A percentile compares a stretch with the other conserved stretches of the same genome.
Conservation (phyloP, 2,888 invertebrate genomes). For the Helicoverpa assulta region DNA sequence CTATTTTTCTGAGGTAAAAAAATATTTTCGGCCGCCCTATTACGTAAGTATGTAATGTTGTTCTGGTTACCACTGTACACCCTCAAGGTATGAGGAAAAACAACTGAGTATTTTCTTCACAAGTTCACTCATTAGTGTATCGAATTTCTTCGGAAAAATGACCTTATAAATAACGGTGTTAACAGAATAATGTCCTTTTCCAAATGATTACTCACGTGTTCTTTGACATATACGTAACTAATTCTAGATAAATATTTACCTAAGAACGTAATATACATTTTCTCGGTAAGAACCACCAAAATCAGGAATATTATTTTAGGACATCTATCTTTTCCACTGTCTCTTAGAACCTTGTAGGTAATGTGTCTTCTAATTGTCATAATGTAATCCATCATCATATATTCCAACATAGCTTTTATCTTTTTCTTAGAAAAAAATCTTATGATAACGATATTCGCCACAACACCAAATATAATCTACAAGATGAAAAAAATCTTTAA, state of each 20-base stretch:
- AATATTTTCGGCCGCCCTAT: slow-evolving; percentile 7
- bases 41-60: slow-evolving; percentile 5
- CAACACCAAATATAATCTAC: too few relatives aligned
- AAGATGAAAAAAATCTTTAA: too few relatives aligned
- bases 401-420: background rate
- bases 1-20: background rate
- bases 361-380: too few relatives aligned
- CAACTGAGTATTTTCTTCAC: slow-evolving; percentile 9
- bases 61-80: background rate
- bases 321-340: background rate
- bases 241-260: background rate
- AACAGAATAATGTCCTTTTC: background rate
- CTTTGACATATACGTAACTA: background rate
- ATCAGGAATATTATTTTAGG: background rate
- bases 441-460: too few relatives aligned
- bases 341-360: background rate
- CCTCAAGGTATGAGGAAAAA: slow-evolving; percentile 12
- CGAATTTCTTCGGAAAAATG: background rate
- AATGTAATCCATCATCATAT: background rate
- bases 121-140: background rate
- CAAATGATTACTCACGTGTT: background rate
- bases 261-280: background rate
- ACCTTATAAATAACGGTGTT: background rate
- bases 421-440: background rate
- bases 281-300: background rate